phyloP scores from a whole-genome alignment of 2,888 invertebrate species.

The Plusia festucae region DNA sequence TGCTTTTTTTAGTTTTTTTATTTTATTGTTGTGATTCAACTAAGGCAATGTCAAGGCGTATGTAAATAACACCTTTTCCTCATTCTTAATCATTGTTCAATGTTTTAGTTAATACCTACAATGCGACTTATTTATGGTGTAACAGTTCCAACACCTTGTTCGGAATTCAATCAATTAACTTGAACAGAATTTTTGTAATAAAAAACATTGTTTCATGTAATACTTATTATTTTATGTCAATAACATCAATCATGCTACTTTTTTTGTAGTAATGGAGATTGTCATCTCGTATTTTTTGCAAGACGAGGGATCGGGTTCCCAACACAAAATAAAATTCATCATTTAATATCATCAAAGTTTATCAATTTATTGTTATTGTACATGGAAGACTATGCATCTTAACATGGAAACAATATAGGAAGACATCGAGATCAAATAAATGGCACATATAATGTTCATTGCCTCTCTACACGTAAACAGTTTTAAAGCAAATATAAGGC shows the following conservation, averaged over 20 bases:
- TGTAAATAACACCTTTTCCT: too few relatives aligned
- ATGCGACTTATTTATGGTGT: too few relatives aligned
- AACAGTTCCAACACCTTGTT: too few relatives aligned
- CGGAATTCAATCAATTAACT: too few relatives aligned
- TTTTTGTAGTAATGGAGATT: background rate
- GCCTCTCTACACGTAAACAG: conserved; percentile 40
- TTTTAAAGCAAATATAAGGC: conserved; percentile 54
- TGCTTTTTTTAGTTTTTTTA: too few relatives aligned
- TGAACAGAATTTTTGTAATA: too few relatives aligned
- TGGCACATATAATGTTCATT: conserved; percentile 74
- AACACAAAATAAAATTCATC: conserved; percentile 34
- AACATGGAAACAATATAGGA: conserved; percentile 68
- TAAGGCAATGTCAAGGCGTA: too few relatives aligned
- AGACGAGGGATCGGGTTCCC: background rate
- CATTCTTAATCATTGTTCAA: too few relatives aligned
- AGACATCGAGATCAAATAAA: conserved; percentile 85
- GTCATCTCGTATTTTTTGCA: background rate
- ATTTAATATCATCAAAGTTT: conserved; percentile 45
- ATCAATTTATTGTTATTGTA: conserved; percentile 39
- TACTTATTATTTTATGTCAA: background rate
- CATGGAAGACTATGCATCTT: conserved; percentile 51
- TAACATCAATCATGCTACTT: background rate
- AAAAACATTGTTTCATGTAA: background rate
- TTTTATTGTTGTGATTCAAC: too few relatives aligned
- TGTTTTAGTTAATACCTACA: too few relatives aligned